These are phyloP conservation scores for Cryptomyrus ogoouensis DNA, from an alignment of 2,113 vertebrate genomes.

Conservation along the genomic window DNA sequence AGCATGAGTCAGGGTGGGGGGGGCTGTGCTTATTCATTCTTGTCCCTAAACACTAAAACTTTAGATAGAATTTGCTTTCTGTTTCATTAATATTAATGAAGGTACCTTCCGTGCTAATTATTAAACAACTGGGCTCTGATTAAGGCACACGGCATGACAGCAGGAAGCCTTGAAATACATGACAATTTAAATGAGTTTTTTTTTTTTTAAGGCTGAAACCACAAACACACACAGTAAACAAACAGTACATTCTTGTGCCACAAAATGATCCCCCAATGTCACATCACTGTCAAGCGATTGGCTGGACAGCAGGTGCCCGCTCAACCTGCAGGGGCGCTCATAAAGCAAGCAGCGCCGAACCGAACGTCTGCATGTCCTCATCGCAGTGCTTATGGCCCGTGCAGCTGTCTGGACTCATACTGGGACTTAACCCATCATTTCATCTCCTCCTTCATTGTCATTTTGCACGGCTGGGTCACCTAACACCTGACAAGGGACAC, in stretches of 20 bases:
- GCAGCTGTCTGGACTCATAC: background rate
- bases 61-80: background rate
- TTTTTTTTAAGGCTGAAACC: background rate
- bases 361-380: background rate
- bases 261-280: background rate
- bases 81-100: slow-evolving; percentile 24
- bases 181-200: background rate
- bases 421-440: background rate
- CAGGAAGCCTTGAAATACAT: background rate
- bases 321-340: background rate
- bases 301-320: background rate
- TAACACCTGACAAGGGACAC: background rate
- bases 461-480: background rate
- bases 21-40: background rate
- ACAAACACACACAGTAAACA: background rate
- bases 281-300: background rate
- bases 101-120: slow-evolving; percentile 17
- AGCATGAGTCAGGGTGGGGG: background rate
- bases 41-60: background rate
- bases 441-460: background rate
- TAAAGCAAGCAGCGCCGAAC: background rate
- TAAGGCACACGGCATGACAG: slow-evolving; percentile 17
- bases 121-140: slow-evolving; percentile 17
- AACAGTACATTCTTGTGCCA: background rate
- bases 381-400: background rate